These are phyloP conservation scores for Cenopis cana DNA, from an alignment of 2,888 invertebrate genomes.

Conservation along the genomic window DNA sequence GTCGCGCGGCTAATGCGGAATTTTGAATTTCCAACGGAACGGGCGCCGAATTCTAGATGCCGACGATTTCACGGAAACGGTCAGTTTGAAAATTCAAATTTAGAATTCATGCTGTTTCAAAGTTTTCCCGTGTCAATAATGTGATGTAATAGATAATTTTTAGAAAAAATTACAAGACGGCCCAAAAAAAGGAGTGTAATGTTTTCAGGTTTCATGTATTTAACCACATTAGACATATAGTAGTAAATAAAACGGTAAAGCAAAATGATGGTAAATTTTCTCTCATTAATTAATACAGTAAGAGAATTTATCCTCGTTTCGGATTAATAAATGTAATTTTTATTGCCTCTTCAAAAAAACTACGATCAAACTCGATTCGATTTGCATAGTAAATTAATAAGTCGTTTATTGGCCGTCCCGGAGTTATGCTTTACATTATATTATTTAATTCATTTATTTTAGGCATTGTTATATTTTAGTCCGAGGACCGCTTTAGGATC, in stretches of 20 bases:
- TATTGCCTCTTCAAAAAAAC: conserved; percentile 58
- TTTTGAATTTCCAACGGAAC: conserved; percentile 56
- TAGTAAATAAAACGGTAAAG: not conserved
- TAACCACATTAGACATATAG: too few relatives aligned
- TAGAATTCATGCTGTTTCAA: conserved; percentile 7
- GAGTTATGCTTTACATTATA: too few relatives aligned
- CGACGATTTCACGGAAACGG: conserved; percentile 8
- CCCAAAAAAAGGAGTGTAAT: too few relatives aligned
- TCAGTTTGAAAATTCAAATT: conserved; percentile 31
- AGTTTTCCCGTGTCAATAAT: too few relatives aligned
- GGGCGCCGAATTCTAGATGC: conserved; percentile 51
- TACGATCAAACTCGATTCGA: conserved; percentile 20
- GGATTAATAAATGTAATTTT: conserved; percentile 54
- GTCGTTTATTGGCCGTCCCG: not conserved
- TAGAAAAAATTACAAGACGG: too few relatives aligned
- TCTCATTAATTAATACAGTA: conserved; percentile 19
- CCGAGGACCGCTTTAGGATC: too few relatives aligned
- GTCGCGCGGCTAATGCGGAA: conserved; percentile 57
- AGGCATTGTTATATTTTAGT: too few relatives aligned
- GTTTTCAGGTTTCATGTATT: too few relatives aligned
- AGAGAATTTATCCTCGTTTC: conserved; percentile 15
- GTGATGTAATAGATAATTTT: too few relatives aligned
- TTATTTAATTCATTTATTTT: not conserved
- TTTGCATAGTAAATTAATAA: conserved; percentile 15
- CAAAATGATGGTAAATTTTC: conserved; percentile 1